Conservation (phyloP, 2,888 invertebrate genomes). For the Drosophila infuscata region DNA sequence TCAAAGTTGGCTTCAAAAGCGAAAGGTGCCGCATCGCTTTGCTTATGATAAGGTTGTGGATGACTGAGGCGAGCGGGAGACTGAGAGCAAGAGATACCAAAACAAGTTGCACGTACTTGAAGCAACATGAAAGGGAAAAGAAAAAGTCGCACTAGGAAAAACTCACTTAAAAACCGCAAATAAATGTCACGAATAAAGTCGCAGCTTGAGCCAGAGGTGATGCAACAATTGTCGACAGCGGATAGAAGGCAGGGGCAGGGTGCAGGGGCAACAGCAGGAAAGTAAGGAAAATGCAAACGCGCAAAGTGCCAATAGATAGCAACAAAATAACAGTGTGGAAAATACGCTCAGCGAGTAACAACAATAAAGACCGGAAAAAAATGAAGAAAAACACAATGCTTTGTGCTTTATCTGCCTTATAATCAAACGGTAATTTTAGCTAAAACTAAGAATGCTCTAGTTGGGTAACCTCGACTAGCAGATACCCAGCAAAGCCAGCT, state of each 20-base stretch:
- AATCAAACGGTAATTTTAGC: not conserved
- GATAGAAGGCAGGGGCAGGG: not conserved
- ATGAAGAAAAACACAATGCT: constrained; percentile 58
- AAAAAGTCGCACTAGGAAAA: constrained; percentile 50
- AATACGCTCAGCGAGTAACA: constrained; percentile 49
- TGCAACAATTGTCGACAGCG: constrained; percentile 71
- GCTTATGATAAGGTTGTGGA: constrained; percentile 48
- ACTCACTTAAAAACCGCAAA: constrained; percentile 67
- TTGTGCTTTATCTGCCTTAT: constrained; percentile 34
- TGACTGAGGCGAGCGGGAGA: not conserved
- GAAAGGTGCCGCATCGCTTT: constrained; percentile 66
- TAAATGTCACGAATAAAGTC: constrained; percentile 75
- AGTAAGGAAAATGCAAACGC: not conserved
- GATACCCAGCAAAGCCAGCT: not conserved
- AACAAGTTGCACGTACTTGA: constrained; percentile 77
- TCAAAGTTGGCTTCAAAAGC: constrained; percentile 57
- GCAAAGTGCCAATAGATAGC: constrained; percentile 41
- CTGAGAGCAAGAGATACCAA: constrained; percentile 25
- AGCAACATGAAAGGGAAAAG: constrained; percentile 59
- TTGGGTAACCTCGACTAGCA: not conserved
- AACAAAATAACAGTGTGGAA: constrained; percentile 65
- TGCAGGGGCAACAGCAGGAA: not conserved
- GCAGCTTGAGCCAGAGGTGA: constrained; percentile 51
- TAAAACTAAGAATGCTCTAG: not conserved
- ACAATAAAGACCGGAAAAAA: constrained; percentile 25